These are phyloP conservation scores for Eubasilissa regina DNA, from an alignment of 1,140 invertebrate genomes.

Conservation along the genomic window DNA sequence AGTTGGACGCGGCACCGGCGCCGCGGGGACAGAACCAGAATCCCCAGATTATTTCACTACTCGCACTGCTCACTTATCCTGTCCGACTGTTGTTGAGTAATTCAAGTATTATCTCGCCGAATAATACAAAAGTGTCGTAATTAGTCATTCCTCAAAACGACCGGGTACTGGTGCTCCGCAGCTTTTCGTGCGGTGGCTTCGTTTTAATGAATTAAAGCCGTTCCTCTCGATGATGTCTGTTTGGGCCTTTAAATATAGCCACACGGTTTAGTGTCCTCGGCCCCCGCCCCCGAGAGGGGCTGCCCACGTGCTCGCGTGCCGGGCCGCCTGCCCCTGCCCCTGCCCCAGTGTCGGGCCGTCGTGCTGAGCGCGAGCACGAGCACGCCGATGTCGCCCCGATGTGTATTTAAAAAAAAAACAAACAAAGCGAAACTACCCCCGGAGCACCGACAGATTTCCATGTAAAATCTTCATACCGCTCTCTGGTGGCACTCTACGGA, in stretches of 20 bases:
- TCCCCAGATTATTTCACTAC: too few species aligned
- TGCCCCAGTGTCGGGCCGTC: slow-evolving; percentile 36
- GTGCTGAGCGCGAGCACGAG: slow-evolving; percentile 41
- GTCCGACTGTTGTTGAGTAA: not conserved
- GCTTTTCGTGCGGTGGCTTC: slow-evolving; percentile 13
- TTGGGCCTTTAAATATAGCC: slow-evolving; percentile 39
- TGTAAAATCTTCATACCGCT: not conserved
- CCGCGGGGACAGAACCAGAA: too few species aligned
- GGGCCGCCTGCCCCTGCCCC: slow-evolving; percentile 15
- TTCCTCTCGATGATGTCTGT: slow-evolving; percentile 2
- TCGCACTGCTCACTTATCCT: slow-evolving; percentile 3
- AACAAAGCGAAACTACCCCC: not conserved
- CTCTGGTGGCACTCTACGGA: not conserved
- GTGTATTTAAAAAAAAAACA: not conserved
- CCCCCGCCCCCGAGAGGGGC: slow-evolving; percentile 27
- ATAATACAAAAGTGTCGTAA: not conserved
- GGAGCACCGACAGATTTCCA: slow-evolving; percentile 14
- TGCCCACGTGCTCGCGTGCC: slow-evolving; percentile 43
- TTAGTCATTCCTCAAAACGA: not conserved
- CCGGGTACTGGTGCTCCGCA: not conserved
- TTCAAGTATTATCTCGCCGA: not conserved
- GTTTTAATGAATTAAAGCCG: slow-evolving; percentile 5
- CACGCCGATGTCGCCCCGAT: not conserved
- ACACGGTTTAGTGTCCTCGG: slow-evolving; percentile 38
- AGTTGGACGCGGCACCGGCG: too few species aligned